Conservation (phyloP, 2,888 invertebrate species). For the Ochlodes sylvanus region DNA sequence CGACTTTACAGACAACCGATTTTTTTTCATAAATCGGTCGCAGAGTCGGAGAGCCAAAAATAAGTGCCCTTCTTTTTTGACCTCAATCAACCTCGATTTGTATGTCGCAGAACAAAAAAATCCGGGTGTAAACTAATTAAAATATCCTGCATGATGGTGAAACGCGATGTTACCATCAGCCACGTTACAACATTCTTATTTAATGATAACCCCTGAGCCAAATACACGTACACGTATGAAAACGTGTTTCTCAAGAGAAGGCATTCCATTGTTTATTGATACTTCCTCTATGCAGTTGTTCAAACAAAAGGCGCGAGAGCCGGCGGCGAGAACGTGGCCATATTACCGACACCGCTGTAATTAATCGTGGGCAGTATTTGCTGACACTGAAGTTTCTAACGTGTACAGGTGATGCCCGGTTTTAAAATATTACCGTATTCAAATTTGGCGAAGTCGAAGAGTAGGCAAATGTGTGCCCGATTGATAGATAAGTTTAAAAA, state of each 20-base stretch:
- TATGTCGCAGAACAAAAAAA: slow-evolving; percentile 11
- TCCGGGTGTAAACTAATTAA: slow-evolving; percentile 6
- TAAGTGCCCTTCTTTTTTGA: no score
- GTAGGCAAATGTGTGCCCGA: no score
- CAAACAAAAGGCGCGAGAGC: slow-evolving; percentile 26
- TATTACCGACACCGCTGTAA: slow-evolving; percentile 16
- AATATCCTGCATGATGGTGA: slow-evolving; percentile 13
- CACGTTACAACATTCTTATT: slow-evolving; percentile 30
- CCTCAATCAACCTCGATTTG: not conserved
- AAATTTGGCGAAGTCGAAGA: no score
- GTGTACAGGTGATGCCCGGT: no score
- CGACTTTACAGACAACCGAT: no score
- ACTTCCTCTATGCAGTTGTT: slow-evolving; percentile 33
- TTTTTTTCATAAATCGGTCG: no score
- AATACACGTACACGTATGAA: slow-evolving; percentile 28
- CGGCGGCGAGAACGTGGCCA: not conserved
- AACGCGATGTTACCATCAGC: not conserved
- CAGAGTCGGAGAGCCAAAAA: no score
- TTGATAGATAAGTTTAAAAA: no score
- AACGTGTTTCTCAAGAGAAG: slow-evolving; percentile 34
- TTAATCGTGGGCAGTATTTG: slow-evolving; percentile 8
- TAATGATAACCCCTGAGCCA: slow-evolving; percentile 33
- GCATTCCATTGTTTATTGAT: slow-evolving; percentile 34
- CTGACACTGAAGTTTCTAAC: no score
- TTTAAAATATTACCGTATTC: no score